Percentiles rank a stretch among this genome's conserved stretches.
Evolutionary conservation across 2,113 vertebrate species (phyloP).

Genomic region (Calidris pygmaea): DNA sequence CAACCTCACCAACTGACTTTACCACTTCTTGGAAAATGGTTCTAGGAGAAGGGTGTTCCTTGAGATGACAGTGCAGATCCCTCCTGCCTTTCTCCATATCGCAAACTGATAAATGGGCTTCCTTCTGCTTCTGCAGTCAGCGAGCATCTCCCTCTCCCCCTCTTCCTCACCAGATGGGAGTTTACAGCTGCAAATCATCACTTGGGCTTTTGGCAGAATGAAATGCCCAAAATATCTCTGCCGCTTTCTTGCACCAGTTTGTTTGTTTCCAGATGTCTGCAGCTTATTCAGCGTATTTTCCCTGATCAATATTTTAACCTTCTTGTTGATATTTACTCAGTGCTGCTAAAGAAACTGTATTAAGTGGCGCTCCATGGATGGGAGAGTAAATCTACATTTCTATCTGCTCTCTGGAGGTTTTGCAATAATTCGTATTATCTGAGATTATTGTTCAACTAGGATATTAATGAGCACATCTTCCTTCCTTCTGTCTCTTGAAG

Average conservation of each 20-base stretch:
- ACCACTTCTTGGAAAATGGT: background rate
- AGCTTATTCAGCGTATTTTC: background rate
- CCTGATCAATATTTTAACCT: slow-evolving; percentile 66
- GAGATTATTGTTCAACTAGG: slow-evolving; percentile 36
- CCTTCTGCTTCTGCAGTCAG: background rate
- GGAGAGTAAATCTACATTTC: slow-evolving; percentile 32
- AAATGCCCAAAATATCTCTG: background rate
- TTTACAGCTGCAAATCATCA: slow-evolving; percentile 13
- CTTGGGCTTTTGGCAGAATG: background rate
- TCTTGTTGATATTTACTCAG: slow-evolving; percentile 61
- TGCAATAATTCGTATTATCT: slow-evolving; percentile 49
- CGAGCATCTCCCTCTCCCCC: background rate
- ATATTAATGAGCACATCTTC: slow-evolving; percentile 43
- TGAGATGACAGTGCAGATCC: background rate
- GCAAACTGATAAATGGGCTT: background rate
- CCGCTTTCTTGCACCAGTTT: background rate
- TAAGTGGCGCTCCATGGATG: slow-evolving; percentile 22
- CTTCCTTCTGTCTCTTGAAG: background rate
- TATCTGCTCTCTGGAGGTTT: slow-evolving; percentile 36
- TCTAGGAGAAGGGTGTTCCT: background rate
- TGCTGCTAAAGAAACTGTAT: slow-evolving; percentile 26
- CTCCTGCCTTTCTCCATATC: background rate
- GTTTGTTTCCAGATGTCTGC: slow-evolving; percentile 60
- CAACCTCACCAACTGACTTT: background rate
- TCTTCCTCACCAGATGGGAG: background rate